These are phyloP conservation scores for Cuniculus paca DNA, from an alignment of 2,797 vertebrate species.

Conservation along the genomic window DNA sequence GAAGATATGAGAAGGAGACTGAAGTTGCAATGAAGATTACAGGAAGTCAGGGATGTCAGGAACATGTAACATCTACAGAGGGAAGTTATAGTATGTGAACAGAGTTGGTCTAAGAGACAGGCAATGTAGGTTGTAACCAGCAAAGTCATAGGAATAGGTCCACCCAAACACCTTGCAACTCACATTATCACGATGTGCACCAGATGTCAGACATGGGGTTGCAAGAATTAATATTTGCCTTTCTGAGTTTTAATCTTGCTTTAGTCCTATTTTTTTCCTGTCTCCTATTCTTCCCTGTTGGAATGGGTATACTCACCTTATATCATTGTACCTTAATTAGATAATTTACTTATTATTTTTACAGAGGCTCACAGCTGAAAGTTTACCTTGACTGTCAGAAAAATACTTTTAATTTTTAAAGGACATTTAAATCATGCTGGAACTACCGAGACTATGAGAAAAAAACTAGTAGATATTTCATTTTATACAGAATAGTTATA, in stretches of 20 bases:
- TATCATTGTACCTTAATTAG: neutral
- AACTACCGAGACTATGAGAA: neutral
- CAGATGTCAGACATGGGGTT: neutral
- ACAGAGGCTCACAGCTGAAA: neutral
- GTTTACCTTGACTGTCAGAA: neutral
- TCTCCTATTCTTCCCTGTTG: neutral
- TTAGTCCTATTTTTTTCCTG: neutral
- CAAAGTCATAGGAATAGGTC: neutral
- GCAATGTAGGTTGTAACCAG: neutral
- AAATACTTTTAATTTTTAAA: neutral
- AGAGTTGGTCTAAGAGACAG: neutral
- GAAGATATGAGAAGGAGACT: neutral
- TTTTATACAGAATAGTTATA: neutral
- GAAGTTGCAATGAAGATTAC: neutral
- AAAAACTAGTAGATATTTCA: neutral
- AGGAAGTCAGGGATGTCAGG: neutral
- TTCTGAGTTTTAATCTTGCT: neutral
- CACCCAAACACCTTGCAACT: neutral
- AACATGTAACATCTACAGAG: neutral
- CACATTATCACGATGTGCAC: neutral
- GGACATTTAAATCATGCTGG: neutral
- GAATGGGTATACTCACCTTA: neutral
- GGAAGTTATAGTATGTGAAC: neutral
- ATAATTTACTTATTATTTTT: neutral
- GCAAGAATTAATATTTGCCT: neutral